These are phyloP conservation scores for Nymphalis io DNA, from an alignment of 1,140 invertebrate genomes.

Conservation along the genomic window DNA sequence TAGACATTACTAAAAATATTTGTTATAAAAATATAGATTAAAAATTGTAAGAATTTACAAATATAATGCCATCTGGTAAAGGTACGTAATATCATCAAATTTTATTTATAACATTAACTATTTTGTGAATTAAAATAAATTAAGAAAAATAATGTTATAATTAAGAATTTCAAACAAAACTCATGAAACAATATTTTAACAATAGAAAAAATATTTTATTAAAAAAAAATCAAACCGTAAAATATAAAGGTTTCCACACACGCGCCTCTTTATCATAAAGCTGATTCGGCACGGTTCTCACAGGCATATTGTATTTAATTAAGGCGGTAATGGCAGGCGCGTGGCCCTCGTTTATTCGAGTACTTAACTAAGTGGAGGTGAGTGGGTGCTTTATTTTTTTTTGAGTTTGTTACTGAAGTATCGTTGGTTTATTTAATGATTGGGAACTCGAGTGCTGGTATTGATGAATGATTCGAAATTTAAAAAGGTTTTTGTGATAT, in stretches of 20 bases:
- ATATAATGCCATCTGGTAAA: too few relatives aligned
- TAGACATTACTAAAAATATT: too few relatives aligned
- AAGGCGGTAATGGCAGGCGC: conserved; percentile 34
- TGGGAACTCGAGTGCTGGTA: conserved; percentile 6
- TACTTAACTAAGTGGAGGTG: conserved; percentile 29
- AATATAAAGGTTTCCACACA: conserved; percentile 19
- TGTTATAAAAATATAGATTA: too few relatives aligned
- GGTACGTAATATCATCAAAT: too few relatives aligned
- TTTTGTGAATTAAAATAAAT: too few relatives aligned
- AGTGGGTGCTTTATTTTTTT: conserved; percentile 18
- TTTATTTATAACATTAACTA: too few relatives aligned
- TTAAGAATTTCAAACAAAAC: too few relatives aligned
- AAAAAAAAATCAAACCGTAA: conserved; percentile 5
- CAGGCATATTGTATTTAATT: conserved; percentile 38
- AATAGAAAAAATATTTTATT: neutral
- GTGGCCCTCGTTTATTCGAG: conserved; percentile 30
- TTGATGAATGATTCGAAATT: conserved; percentile 6
- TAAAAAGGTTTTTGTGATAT: conserved; percentile 1
- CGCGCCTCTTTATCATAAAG: conserved; percentile 14
- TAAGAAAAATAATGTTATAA: too few relatives aligned
- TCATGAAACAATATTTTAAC: neutral
- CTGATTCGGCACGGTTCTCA: conserved; percentile 17
- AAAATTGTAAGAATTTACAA: too few relatives aligned
- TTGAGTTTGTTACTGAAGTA: conserved; percentile 18
- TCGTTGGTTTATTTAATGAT: conserved; percentile 28